These are phyloP conservation scores for Phalanger gymnotis DNA, from an alignment of 2,797 vertebrate genomes.

Conservation along the genomic window DNA sequence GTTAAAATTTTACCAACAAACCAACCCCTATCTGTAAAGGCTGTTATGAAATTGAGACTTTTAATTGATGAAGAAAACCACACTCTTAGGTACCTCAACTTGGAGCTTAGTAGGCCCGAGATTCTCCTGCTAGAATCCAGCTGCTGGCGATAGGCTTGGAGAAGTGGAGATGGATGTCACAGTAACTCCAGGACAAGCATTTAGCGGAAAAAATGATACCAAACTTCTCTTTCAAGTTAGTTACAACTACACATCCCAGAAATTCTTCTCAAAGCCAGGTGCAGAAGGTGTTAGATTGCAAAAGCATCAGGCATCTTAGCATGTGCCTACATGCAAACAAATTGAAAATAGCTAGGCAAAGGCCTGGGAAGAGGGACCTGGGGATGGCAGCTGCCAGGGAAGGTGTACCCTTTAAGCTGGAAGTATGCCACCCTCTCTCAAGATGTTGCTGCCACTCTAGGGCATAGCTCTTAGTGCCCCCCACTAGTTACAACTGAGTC, in stretches of 20 bases:
- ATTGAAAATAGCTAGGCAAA: neutral
- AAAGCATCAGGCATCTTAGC: neutral
- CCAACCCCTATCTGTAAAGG: neutral
- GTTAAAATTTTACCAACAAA: neutral
- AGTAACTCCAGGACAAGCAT: neutral
- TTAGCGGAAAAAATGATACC: neutral
- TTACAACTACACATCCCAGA: neutral
- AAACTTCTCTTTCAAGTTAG: neutral
- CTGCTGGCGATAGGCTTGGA: neutral
- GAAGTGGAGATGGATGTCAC: neutral
- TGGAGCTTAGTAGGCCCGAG: neutral
- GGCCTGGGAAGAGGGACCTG: neutral
- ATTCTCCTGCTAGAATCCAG: neutral
- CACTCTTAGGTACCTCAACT: neutral
- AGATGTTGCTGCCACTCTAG: neutral
- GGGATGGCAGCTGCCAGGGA: neutral
- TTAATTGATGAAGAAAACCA: neutral
- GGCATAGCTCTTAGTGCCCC: neutral
- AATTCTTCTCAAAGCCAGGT: neutral
- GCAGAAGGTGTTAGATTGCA: neutral
- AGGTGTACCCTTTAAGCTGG: neutral
- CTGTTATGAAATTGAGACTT: neutral
- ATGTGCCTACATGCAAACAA: neutral
- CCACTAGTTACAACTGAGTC: neutral
- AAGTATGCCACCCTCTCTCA: neutral